Evolutionary conservation across 1,140 invertebrate genomes (phyloP).

Genomic region (Halictus rubicundus): DNA sequence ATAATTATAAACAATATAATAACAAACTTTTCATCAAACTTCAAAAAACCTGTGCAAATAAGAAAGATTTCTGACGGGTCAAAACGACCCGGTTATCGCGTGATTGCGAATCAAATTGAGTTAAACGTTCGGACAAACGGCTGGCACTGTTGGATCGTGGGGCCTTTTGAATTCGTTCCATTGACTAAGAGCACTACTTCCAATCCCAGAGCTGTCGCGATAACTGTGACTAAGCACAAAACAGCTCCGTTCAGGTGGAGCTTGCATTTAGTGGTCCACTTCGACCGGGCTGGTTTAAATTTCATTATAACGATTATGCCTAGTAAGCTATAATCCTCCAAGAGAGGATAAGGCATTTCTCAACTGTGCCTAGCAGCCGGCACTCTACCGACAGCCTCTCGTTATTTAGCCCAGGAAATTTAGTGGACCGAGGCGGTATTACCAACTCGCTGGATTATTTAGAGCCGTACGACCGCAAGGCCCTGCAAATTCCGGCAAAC

Average conservation of each 20-base stretch:
- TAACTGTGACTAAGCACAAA: not conserved
- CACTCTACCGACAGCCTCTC: slow-evolving; percentile 26
- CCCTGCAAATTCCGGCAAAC: slow-evolving; percentile 51
- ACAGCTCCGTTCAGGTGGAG: not conserved
- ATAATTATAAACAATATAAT: no score
- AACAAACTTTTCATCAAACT: no score
- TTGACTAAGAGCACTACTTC: slow-evolving; percentile 5
- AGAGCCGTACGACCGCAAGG: slow-evolving; percentile 55
- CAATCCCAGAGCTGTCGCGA: slow-evolving; percentile 8
- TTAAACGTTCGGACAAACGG: not conserved
- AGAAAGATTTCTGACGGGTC: no score
- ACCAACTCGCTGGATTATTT: slow-evolving; percentile 62
- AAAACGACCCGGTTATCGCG: no score
- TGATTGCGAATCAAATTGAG: not conserved
- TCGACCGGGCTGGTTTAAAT: slow-evolving; percentile 57
- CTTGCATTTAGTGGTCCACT: slow-evolving; percentile 19
- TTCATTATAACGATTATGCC: slow-evolving; percentile 69
- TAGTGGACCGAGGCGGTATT: slow-evolving; percentile 61
- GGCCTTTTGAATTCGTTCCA: not conserved
- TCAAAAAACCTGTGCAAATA: no score
- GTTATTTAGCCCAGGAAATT: slow-evolving; percentile 57
- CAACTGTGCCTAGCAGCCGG: slow-evolving; percentile 37
- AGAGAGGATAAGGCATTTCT: slow-evolving; percentile 55
- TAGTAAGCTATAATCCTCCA: slow-evolving; percentile 56
- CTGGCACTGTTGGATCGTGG: not conserved